phyloP scores from a whole-genome alignment of 2,888 invertebrate genomes.

The Melanotus villosus region DNA sequence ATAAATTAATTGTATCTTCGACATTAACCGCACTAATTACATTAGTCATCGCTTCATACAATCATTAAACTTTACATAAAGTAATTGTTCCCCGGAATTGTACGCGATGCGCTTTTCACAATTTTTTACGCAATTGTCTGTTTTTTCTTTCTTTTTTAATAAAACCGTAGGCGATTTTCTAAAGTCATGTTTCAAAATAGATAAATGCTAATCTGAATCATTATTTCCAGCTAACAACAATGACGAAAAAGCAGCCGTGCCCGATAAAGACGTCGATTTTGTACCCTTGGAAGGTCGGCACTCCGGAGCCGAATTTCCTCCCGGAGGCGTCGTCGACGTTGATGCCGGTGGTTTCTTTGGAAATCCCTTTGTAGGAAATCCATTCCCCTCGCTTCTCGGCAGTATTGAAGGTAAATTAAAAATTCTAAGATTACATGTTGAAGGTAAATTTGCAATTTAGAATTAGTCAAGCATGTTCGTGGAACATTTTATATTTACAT shows the following conservation, averaged over 20 bases:
- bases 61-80: not conserved
- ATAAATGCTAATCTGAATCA: too few relatives aligned
- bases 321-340: constrained; percentile 36
- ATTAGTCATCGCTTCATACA: constrained; percentile 7
- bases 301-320: constrained; percentile 24
- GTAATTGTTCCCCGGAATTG: too few relatives aligned
- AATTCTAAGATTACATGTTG: not conserved
- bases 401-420: constrained; percentile 31
- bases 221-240: constrained; percentile 20
- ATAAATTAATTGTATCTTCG: not conserved
- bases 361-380: constrained; percentile 32
- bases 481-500: constrained; percentile 11
- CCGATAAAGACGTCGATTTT: constrained; percentile 30
- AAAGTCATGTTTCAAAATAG: not conserved
- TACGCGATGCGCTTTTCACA: too few relatives aligned
- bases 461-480: constrained; percentile 11
- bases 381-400: constrained; percentile 34
- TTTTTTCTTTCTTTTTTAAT: not conserved
- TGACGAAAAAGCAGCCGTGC: not conserved
- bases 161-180: not conserved
- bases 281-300: constrained; percentile 33
- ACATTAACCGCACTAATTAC: not conserved
- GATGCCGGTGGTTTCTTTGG: constrained; percentile 39
- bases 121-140: not conserved
- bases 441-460: constrained; percentile 12